A percentile compares a stretch with the other conserved stretches of the same genome.
These are phyloP conservation scores for Barnardius zonarius DNA, from an alignment of 2,113 vertebrate genomes.

Conservation along the genomic window DNA sequence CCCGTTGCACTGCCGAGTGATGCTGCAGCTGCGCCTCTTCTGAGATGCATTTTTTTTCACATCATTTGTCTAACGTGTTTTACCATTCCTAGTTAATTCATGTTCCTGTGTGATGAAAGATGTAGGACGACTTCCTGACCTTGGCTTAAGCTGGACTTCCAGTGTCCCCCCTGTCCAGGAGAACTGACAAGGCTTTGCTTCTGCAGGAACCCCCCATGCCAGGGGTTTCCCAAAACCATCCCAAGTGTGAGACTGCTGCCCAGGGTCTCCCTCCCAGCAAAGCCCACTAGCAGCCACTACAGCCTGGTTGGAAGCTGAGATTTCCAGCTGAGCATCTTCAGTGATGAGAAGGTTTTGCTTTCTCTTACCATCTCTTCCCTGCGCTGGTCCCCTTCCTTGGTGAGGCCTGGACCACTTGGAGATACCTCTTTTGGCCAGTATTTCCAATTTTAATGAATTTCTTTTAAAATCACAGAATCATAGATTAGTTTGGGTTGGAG, in stretches of 20 bases:
- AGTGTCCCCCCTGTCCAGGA: background rate
- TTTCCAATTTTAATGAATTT: background rate
- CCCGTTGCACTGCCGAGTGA: background rate
- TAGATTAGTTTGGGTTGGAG: background rate
- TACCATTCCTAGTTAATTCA: background rate
- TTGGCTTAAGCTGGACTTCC: background rate
- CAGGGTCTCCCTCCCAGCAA: background rate
- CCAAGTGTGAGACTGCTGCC: background rate
- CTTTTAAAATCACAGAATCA: background rate
- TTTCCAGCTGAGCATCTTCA: background rate
- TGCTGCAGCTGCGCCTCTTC: background rate
- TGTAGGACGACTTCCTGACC: background rate
- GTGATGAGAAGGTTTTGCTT: background rate
- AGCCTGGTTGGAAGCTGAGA: fast-evolving
- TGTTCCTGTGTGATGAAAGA: background rate
- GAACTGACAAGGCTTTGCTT: fast-evolving
- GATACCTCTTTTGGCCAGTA: background rate
- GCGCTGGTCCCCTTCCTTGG: background rate
- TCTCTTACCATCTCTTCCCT: background rate
- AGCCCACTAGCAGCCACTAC: background rate
- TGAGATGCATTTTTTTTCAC: background rate
- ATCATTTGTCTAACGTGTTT: background rate
- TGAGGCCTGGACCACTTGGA: fast-evolving
- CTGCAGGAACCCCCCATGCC: background rate
- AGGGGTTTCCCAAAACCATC: background rate